These are phyloP conservation scores for Druon quercuslanigerum DNA, from an alignment of 1,140 invertebrate genomes.

Conservation along the genomic window DNA sequence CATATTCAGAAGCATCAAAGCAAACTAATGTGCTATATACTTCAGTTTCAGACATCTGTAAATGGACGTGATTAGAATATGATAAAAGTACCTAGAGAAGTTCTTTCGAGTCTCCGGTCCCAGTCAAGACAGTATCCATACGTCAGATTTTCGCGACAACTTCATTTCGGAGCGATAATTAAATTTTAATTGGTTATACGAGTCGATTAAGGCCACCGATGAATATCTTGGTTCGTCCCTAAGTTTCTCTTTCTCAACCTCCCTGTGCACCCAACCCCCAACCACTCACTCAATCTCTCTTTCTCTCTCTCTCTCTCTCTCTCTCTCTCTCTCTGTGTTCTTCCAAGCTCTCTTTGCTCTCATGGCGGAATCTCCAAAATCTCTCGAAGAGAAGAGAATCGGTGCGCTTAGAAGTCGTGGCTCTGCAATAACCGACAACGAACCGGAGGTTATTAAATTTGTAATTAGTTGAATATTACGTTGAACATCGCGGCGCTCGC, in stretches of 20 bases:
- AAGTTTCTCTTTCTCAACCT: constrained; percentile 36
- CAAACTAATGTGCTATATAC: no score
- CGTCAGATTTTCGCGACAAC: constrained; percentile 54
- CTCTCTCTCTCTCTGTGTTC: not conserved
- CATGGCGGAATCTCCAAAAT: not conserved
- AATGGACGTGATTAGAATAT: not conserved
- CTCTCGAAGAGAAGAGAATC: constrained; percentile 35
- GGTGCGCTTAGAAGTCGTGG: constrained; percentile 54
- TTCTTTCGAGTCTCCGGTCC: constrained; percentile 33
- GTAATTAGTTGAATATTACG: constrained; percentile 69
- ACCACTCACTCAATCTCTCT: constrained; percentile 25
- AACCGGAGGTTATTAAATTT: constrained; percentile 65
- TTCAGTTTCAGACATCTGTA: no score
- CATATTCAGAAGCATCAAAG: no score
- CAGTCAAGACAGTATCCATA: constrained; percentile 34
- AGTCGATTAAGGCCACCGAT: constrained; percentile 62
- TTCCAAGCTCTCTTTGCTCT: not conserved
- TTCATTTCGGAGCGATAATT: constrained; percentile 62
- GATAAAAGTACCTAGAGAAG: not conserved
- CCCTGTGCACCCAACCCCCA: not conserved
- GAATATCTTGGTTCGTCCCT: constrained; percentile 47
- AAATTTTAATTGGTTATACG: constrained; percentile 71
- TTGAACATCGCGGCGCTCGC: constrained; percentile 49
- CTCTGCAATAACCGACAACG: constrained; percentile 55
- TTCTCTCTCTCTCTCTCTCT: no score